Evolutionary conservation across 2,888 invertebrate species (phyloP).

Genomic region (Drosophila melanosoma): DNA sequence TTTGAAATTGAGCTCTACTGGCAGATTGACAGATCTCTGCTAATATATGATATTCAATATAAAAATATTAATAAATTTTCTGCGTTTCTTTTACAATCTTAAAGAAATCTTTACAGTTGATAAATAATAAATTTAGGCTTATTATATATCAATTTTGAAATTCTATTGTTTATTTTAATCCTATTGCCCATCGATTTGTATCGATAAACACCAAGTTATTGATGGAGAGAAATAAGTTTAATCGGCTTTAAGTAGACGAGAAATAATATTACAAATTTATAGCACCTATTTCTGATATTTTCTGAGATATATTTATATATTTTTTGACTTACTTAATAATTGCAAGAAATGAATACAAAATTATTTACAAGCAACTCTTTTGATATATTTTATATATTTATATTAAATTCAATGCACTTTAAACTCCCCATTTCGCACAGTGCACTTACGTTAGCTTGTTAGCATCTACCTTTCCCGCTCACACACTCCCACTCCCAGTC

Average conservation of each 20-base stretch:
- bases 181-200: not conserved
- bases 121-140: not conserved
- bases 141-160: not conserved
- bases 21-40: too few relatives aligned
- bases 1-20: not conserved
- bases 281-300: fast-evolving
- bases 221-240: not conserved
- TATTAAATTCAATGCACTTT: fast-evolving
- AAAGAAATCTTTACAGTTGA: not conserved
- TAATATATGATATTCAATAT: not conserved
- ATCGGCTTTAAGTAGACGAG: not conserved
- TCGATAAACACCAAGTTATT: not conserved
- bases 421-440: not conserved
- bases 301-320: not conserved
- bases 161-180: not conserved
- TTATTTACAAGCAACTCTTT: too few relatives aligned
- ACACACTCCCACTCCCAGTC: not conserved
- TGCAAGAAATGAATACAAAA: not conserved
- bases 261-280: not conserved
- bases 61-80: too few relatives aligned
- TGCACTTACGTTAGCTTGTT: conserved; percentile 53
- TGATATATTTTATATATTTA: not conserved
- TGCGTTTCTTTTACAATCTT: not conserved
- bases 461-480: conserved; percentile 40
- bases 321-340: not conserved